Evolutionary conservation across 2,888 invertebrate genomes (phyloP), one percentile per base, ranked within the genome.

Genomic region (Platerodrilus igneus): DNA sequence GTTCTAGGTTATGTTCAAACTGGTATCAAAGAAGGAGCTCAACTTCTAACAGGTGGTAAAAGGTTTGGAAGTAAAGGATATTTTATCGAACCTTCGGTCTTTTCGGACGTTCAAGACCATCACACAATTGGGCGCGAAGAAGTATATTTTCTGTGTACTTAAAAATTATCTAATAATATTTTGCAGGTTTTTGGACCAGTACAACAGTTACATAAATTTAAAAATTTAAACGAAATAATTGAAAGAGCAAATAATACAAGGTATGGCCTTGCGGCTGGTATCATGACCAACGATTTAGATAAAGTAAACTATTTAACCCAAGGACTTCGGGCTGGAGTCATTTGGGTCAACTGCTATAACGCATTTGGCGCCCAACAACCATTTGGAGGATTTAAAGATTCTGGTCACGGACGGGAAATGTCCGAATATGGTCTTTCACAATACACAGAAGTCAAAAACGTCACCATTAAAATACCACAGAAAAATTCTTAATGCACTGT

Each of bases 301-400:
- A 88, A 83, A 62, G 89, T 92, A 18, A 87, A 87, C 67, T 79
- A 86, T 53, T 60, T 86, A 36, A 75, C 86, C 4, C 89, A 91
- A 69, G 81, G 81, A 19, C 66, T 90, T 2, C 72, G 81, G 40
- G 86, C 89, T 39, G 90, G 90, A 35, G 84, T 84, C 9, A 84
- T 88, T 39, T 89, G 87, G 87, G 87, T 97, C 23, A 99, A 99
- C 68, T 89, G 92, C 53, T 97, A 94, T 73, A 93, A 97, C 68
- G 80, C 79, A 1, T 77, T 91, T 55, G 75, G 78, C 9, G 75
- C 85, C 18, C 90, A 91, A 62, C 78, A 85, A 13, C 97, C 97
- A 0, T 99, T 99, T 71, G 97, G 97, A 30, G 97, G 97, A 1
- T 97, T 78, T 74, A 96, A 96, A 71, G 86, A 90, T 78, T 95